Percentiles rank a stretch among this genome's conserved stretches.
These are phyloP conservation scores for Macquaria ambigua DNA, from an alignment of 2,113 vertebrate genomes.

Conservation along the genomic window DNA sequence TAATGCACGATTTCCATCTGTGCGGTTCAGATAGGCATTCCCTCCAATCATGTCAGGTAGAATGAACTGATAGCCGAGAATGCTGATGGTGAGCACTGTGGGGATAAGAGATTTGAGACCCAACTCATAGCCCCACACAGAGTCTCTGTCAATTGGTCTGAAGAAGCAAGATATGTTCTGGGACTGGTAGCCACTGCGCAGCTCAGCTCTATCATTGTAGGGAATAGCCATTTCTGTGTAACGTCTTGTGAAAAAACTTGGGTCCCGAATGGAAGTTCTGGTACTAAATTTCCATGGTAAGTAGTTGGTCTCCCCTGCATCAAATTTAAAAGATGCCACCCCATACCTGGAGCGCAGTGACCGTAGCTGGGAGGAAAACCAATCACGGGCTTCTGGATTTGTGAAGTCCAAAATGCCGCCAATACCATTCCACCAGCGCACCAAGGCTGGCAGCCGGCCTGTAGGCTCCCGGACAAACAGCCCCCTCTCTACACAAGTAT, in stretches of 20 bases:
- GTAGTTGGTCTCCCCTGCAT: constrained; percentile 94
- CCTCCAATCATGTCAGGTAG: constrained; percentile 93
- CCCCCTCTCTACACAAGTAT: constrained; percentile 85
- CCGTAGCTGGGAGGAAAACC: constrained; percentile 90
- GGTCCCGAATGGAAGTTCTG: constrained; percentile 86
- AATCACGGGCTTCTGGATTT: constrained; percentile 90
- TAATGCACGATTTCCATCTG: constrained; percentile 76
- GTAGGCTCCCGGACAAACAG: constrained; percentile 89
- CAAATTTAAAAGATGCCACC: constrained; percentile 94
- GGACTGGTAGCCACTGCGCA: constrained; percentile 93
- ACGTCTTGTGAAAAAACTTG: constrained; percentile 92
- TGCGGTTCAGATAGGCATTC: constrained; percentile 87
- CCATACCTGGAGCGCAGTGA: constrained; percentile 88
- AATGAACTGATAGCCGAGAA: constrained; percentile 95
- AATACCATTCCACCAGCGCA: constrained; percentile 96
- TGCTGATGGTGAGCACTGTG: constrained; percentile 94
- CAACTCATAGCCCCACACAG: constrained; percentile 94
- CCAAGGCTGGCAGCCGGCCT: constrained; percentile 87
- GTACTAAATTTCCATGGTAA: constrained; percentile 94
- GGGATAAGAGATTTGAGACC: constrained; percentile 96
- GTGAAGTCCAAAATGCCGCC: constrained; percentile 95
- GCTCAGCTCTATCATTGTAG: constrained; percentile 91
- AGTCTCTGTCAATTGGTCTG: constrained; percentile 93
- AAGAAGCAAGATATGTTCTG: constrained; percentile 97
- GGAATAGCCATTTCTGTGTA: constrained; percentile 95